Evolutionary conservation across 2,797 vertebrate genomes (phyloP), one percentile per base, ranked within the genome.

Genomic region (Microhierax caerulescens): DNA sequence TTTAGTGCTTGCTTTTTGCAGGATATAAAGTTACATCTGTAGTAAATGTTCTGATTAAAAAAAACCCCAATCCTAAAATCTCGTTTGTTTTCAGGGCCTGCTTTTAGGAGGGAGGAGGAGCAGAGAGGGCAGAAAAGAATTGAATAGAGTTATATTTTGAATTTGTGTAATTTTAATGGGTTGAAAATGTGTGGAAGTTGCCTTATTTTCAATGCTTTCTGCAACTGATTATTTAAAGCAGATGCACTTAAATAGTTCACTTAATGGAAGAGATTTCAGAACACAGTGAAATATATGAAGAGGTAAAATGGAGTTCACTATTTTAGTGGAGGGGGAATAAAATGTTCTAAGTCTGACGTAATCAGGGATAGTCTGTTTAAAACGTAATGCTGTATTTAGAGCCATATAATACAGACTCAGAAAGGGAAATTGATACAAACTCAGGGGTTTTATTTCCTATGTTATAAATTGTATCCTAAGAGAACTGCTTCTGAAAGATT

Each of bases 261-360:
- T 32, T 77, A 73, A 39, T n/a, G n/a, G 56, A 57, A 28, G 30
- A 78, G 34, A 30, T 53, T 64, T 68, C 37, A 74, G 37, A 86
- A 43, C 11, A 34, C 41, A 41, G 22, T 65, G 32, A 75, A 68
- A 13, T 61, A 5, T 57, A 13, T 57, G 15, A 76, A 73, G 34
- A 82, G 45, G 30, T 54, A 73, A 72, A 77, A 67, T 34, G 20
- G 15, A 68, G 4, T 7, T 76, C 4, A 10, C 19, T 27, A 34
- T 72, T 57, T 22, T 39, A 37, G 20, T 2, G 1, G 2, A 0
- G 4, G 2, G 10, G 5, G 2, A 14, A n/a, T 41, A 43, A 47
- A 13, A 43, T 5, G 5, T 15, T 56, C 16, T 36, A 22, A 64
- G 17, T 61, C 88, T 57, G 61, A 36, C 7, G 2, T 41, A 6